Evolutionary conservation across 2,797 vertebrate genomes (phyloP), one percentile per base, ranked within the genome.

Genomic region (Sebastes umbrosus): DNA sequence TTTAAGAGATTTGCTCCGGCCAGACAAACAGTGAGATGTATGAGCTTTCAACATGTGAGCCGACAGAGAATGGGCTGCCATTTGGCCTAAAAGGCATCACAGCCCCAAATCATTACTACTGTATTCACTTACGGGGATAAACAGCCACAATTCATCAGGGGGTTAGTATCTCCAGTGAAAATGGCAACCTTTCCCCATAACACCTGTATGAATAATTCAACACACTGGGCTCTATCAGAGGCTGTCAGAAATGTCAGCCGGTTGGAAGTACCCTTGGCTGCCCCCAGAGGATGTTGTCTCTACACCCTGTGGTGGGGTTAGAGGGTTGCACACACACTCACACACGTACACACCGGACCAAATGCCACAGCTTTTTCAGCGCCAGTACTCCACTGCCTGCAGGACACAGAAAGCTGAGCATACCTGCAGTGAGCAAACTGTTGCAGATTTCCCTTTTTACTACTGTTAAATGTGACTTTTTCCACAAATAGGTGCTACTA

Each of bases 161-260:
- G 74, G 84, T 69, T 62, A 67, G 84, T 77, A 83, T 84, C 80
- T 88, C 73, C 85, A 69, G 83, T 87, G 87, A 90, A 92, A 92
- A 92, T 83, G 79, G 82, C 86, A 88, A 87, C 91, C 87, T 93
- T 93, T 92, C 69, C 76, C 86, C 39, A 70, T 59, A 92, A 93
- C 91, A 94, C 92, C 93, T 87, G 87, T 75, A 94, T 96, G 92
- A 95, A 95, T 95, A 90, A 95, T 95, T 95, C 89, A 94, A 83
- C 85, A 86, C 79, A 73, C 76, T 80, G 75, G 79, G 87, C 90
- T 93, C 92, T 86, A 94, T 92, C 93, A 90, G 85, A 89, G 84
- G 81, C 92, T 93, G 94, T 93, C 93, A 94, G 92, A 95, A 96
- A 96, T 95, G 94, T 95, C 94, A 95, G 91, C 74, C 72, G 46